Percentiles rank a stretch among this genome's conserved stretches.
phyloP scores from a whole-genome alignment of 2,888 invertebrate genomes.

The Phortica magna region DNA sequence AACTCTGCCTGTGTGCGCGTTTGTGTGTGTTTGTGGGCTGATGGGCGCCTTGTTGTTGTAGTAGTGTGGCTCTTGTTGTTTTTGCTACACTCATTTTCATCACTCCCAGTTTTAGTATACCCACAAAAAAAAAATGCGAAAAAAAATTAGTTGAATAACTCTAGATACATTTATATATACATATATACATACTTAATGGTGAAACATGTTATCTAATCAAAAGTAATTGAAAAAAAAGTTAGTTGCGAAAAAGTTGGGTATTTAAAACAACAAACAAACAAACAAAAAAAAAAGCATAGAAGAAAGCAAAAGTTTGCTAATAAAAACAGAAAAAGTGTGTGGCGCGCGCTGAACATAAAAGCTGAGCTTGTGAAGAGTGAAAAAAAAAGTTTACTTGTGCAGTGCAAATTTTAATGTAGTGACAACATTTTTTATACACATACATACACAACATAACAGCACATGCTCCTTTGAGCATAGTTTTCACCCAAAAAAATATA shows the following conservation, averaged over 20 bases:
- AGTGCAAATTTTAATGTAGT: constrained; percentile 16
- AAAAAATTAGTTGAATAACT: constrained; percentile 11
- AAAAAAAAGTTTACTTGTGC: constrained; percentile 7
- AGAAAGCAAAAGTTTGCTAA: not conserved
- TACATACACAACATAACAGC: not conserved
- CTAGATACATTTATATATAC: not conserved
- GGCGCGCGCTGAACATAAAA: constrained; percentile 15
- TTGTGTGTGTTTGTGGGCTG: constrained; percentile 29
- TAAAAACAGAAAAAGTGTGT: not conserved
- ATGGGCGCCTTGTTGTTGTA: constrained; percentile 14
- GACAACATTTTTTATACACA: not conserved
- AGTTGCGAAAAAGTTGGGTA: not conserved
- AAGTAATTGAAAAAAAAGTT: constrained; percentile 21
- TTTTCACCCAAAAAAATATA: not conserved
- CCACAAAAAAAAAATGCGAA: constrained; percentile 41
- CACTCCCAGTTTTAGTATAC: constrained; percentile 57
- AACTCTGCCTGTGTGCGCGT: constrained; percentile 25
- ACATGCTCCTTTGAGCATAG: constrained; percentile 6
- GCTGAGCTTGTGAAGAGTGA: constrained; percentile 4
- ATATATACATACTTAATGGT: constrained; percentile 21
- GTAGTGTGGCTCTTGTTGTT: constrained; percentile 32
- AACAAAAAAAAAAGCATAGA: not conserved
- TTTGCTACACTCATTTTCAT: constrained; percentile 45
- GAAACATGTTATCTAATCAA: constrained; percentile 45
- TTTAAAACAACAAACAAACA: not conserved